Conservation (phyloP, 2,113 vertebrate species). For the Daubentonia madagascariensis region DNA sequence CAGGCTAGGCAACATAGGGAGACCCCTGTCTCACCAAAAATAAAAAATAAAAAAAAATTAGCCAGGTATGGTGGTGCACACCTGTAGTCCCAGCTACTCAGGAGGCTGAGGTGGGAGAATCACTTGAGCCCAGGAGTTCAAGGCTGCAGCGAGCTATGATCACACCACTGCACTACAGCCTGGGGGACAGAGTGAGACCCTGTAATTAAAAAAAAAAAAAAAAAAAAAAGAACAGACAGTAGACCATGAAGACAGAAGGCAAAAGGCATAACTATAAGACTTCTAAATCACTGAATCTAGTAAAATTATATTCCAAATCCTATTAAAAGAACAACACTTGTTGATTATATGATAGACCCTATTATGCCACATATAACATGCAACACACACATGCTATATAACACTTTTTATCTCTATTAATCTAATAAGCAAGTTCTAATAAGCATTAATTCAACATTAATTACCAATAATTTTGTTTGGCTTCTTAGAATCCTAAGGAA, state of each 20-base stretch:
- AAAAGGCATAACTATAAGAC: not conserved
- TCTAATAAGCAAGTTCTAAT: slow-evolving; percentile 5
- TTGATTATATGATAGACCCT: not conserved
- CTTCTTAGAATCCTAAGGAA: slow-evolving; percentile 10
- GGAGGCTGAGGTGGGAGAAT: too few relatives aligned
- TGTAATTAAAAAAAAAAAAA: too few relatives aligned
- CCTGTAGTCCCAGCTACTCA: too few relatives aligned
- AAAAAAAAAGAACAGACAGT: not conserved
- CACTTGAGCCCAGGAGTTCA: too few relatives aligned
- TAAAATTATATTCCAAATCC: not conserved
- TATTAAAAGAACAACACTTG: not conserved
- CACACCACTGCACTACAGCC: too few relatives aligned
- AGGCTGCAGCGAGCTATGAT: too few relatives aligned
- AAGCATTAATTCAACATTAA: slow-evolving; percentile 37
- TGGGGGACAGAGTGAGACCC: too few relatives aligned
- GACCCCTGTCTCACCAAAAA: too few relatives aligned
- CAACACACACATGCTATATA: not conserved
- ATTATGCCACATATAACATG: not conserved
- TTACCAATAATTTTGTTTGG: not conserved
- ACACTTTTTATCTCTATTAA: slow-evolving; percentile 16
- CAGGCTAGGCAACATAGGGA: too few relatives aligned
- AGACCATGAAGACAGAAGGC: not conserved
- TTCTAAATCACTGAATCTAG: not conserved
- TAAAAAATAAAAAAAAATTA: too few relatives aligned
- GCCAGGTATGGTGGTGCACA: too few relatives aligned